Evolutionary conservation across 2,797 vertebrate genomes (phyloP).

Genomic region (Glossophaga mutica): DNA sequence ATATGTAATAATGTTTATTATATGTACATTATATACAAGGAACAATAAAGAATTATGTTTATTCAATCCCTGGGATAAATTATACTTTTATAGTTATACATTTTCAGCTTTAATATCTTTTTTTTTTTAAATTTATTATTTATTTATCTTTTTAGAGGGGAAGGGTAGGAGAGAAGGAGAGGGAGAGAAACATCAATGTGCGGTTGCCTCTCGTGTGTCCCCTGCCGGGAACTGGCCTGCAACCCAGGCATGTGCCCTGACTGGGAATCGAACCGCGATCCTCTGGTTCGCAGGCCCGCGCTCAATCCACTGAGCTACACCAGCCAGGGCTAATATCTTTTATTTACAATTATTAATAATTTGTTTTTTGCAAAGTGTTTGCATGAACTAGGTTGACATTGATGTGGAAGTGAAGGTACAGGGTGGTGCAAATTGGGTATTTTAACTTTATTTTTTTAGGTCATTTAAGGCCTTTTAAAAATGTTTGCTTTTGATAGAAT

Average conservation of each 20-base stretch:
- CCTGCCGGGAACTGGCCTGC: too few relatives aligned
- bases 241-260: too few relatives aligned
- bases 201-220: too few relatives aligned
- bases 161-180: too few relatives aligned
- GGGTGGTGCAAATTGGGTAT: background rate
- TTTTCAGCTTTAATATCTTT: background rate
- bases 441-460: background rate
- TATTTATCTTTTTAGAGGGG: too few relatives aligned
- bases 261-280: too few relatives aligned
- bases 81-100: background rate
- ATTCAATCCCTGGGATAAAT: background rate
- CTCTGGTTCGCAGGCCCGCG: too few relatives aligned
- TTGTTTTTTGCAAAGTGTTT: background rate
- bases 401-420: background rate
- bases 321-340: background rate
- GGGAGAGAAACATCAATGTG: too few relatives aligned
- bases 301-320: too few relatives aligned
- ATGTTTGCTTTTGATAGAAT: background rate
- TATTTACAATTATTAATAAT: background rate
- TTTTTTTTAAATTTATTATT: too few relatives aligned
- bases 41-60: background rate
- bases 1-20: background rate
- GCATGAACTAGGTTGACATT: background rate
- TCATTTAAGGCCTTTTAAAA: background rate
- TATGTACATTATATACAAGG: background rate